Conservation (phyloP, 2,113 vertebrate species). For the Tinamus guttatus region DNA sequence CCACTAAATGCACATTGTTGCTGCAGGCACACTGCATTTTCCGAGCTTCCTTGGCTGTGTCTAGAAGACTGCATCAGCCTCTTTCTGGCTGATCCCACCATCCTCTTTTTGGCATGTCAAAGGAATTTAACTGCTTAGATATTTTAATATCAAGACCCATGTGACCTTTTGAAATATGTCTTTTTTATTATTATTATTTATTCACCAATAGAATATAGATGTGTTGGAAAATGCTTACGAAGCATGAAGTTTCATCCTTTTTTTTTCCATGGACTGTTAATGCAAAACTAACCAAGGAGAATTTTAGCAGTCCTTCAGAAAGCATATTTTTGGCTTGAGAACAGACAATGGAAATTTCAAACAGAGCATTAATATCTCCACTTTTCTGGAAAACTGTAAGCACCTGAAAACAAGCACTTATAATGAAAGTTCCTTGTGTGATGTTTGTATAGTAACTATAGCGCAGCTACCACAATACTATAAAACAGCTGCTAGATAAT, state of each 20-base stretch:
- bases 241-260: conserved; percentile 2
- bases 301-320: neutral
- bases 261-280: neutral
- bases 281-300: conserved; percentile 19
- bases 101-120: conserved; percentile 19
- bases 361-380: neutral
- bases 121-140: conserved; percentile 36
- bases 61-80: neutral
- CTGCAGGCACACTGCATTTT: neutral
- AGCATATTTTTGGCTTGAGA: conserved; percentile 14
- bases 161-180: neutral
- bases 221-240: conserved; percentile 9
- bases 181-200: neutral
- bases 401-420: conserved; percentile 26
- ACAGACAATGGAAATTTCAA: neutral
- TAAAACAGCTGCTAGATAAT: conserved; percentile 1
- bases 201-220: neutral
- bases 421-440: neutral
- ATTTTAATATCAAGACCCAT: neutral
- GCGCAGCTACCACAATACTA: neutral
- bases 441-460: conserved; percentile 24
- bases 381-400: neutral
- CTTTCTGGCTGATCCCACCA: too few species aligned
- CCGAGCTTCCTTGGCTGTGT: neutral
- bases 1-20: neutral